phyloP scores from a whole-genome alignment of 2,797 vertebrate species.

The Denticeps clupeoides region DNA sequence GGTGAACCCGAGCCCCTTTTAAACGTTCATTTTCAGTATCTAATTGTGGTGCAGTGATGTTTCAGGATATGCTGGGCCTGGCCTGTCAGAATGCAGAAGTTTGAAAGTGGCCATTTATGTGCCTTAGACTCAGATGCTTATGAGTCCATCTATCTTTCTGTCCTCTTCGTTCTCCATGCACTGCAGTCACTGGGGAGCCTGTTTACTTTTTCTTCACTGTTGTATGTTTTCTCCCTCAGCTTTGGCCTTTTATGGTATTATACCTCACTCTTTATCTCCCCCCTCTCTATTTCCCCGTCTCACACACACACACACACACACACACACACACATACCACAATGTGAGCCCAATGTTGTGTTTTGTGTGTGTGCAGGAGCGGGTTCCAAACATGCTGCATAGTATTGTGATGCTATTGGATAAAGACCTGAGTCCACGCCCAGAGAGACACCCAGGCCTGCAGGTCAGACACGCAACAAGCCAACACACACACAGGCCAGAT shows the following conservation, averaged over 20 bases:
- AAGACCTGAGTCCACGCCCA: conserved; percentile 59
- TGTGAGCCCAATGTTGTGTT: no score
- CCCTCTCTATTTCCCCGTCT: neutral
- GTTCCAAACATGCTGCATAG: conserved; percentile 60
- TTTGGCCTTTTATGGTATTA: neutral
- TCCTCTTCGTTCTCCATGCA: neutral
- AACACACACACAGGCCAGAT: neutral
- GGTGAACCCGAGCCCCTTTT: conserved; percentile 50
- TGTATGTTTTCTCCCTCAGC: neutral
- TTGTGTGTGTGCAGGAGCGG: conserved; percentile 45
- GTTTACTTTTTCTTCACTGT: neutral
- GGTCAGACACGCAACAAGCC: conserved; percentile 48
- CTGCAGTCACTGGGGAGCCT: neutral
- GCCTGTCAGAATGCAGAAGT: no score
- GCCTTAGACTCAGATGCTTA: no score
- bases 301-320: no score
- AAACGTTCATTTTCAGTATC: no score
- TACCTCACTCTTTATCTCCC: neutral
- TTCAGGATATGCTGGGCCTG: no score
- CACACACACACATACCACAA: neutral
- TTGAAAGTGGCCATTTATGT: no score
- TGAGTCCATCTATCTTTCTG: no score
- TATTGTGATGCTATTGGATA: conserved; percentile 73
- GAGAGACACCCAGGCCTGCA: conserved; percentile 68
- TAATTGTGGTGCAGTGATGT: no score